These are phyloP conservation scores for Papilio dardanus DNA, from an alignment of 1,140 invertebrate genomes.

Conservation along the genomic window DNA sequence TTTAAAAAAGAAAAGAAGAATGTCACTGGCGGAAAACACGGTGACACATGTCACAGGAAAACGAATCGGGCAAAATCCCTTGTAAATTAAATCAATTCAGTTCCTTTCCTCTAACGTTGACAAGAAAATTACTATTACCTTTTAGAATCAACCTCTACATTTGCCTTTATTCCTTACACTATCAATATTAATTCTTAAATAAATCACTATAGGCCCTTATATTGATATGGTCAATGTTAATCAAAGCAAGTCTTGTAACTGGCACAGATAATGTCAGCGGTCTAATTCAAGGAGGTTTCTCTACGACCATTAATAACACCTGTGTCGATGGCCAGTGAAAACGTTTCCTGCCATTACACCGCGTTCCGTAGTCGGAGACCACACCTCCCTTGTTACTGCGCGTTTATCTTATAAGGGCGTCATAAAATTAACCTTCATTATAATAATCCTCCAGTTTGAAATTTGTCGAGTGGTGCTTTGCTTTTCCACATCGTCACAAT, in stretches of 20 bases:
- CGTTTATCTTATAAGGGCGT: slow-evolving; percentile 1
- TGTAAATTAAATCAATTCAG: background rate
- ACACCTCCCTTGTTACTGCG: background rate
- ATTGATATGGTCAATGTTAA: background rate
- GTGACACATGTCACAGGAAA: slow-evolving; percentile 3
- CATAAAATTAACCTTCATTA: background rate
- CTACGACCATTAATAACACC: slow-evolving; percentile 20
- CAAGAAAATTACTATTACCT: background rate
- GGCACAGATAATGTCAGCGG: background rate
- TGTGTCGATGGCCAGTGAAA: slow-evolving; percentile 42
- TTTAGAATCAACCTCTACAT: background rate
- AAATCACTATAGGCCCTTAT: background rate
- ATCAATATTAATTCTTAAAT: background rate
- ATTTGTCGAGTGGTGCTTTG: background rate
- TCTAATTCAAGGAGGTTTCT: slow-evolving; percentile 21
- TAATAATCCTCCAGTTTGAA: background rate
- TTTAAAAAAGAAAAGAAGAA: slow-evolving; percentile 5
- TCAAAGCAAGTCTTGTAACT: background rate
- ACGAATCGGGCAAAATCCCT: background rate
- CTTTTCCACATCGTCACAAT: too few relatives aligned
- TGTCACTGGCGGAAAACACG: slow-evolving; percentile 14
- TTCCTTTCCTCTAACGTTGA: background rate
- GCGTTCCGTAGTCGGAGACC: slow-evolving; percentile 32
- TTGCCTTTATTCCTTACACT: background rate
- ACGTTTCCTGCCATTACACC: slow-evolving; percentile 48